These are phyloP conservation scores for Lordiphosa collinella DNA, from an alignment of 1,140 invertebrate genomes.

Conservation along the genomic window DNA sequence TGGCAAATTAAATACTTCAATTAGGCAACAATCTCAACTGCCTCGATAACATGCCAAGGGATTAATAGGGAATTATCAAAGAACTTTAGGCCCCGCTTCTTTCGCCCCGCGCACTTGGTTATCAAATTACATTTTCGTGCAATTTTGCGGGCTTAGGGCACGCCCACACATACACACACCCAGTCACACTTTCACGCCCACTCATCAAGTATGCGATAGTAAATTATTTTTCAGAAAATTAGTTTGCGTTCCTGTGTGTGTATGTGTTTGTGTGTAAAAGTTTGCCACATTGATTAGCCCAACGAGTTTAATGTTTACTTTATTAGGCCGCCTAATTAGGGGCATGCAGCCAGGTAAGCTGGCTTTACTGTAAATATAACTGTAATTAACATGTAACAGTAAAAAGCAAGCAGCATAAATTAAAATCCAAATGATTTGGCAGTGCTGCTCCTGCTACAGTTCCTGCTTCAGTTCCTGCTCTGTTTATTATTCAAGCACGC, in stretches of 20 bases:
- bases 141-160: constrained; percentile 25
- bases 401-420: constrained; percentile 65
- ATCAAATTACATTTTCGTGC: constrained; percentile 52
- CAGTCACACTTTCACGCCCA: not conserved
- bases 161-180: not conserved
- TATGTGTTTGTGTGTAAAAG: constrained; percentile 37
- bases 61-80: constrained; percentile 62
- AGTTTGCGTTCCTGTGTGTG: not conserved
- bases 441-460: constrained; percentile 8
- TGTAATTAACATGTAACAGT: constrained; percentile 72
- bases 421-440: constrained; percentile 62
- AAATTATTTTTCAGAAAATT: constrained; percentile 14
- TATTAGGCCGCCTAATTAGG: constrained; percentile 72
- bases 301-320: constrained; percentile 72
- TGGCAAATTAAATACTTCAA: constrained; percentile 66
- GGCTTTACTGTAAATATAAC: constrained; percentile 54
- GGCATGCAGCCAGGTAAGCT: constrained; percentile 14
- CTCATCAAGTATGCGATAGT: constrained; percentile 22
- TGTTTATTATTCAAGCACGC: constrained; percentile 72
- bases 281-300: constrained; percentile 70
- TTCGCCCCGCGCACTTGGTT: not conserved
- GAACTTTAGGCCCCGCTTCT: constrained; percentile 27
- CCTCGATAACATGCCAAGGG: constrained; percentile 18
- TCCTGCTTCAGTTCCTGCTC: constrained; percentile 43
- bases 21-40: constrained; percentile 43